Percentiles rank a stretch among this genome's conserved stretches.
These are phyloP conservation scores for Dysidea cf. avara DNA, from an alignment of 37 sponge, comb jelly and placozoan genomes.

Conservation along the genomic window DNA sequence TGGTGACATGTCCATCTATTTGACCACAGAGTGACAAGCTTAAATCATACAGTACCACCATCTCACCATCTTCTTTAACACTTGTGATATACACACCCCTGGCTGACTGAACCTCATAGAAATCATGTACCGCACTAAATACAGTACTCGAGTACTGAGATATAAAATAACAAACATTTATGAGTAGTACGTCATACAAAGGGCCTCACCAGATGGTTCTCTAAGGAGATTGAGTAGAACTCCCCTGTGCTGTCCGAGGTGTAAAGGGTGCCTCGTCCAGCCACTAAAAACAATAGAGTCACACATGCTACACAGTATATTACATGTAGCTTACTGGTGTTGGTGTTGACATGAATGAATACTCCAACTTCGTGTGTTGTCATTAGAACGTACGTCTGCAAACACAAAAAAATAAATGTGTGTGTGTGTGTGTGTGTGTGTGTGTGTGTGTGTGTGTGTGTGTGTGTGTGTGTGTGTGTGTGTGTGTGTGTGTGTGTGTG, in stretches of 20 bases:
- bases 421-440: no score
- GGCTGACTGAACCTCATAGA: slow-evolving; percentile 66
- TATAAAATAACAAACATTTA: no score
- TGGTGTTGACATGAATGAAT: slow-evolving; percentile 58
- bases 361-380: slow-evolving; percentile 71
- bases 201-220: slow-evolving; percentile 39
- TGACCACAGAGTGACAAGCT: background rate
- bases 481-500: no score
- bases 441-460: no score
- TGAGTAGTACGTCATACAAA: no score
- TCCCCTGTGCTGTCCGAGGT: slow-evolving; percentile 39
- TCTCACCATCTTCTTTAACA: background rate
- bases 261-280: slow-evolving; percentile 36
- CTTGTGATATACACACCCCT: slow-evolving; percentile 69
- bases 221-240: slow-evolving; percentile 52
- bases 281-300: background rate
- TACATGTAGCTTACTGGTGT: slow-evolving; percentile 8
- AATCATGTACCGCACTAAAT: slow-evolving; percentile 39
- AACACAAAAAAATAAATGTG: no score
- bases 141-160: no score
- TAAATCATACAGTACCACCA: background rate
- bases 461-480: no score
- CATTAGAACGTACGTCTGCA: slow-evolving; percentile 52
- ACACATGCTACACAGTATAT: background rate
- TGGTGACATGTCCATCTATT: slow-evolving; percentile 19